Percentiles rank a stretch among this genome's conserved stretches.
These are phyloP conservation scores for Microtus ochrogaster DNA, from an alignment of 2,113 vertebrate species.

Conservation along the genomic window DNA sequence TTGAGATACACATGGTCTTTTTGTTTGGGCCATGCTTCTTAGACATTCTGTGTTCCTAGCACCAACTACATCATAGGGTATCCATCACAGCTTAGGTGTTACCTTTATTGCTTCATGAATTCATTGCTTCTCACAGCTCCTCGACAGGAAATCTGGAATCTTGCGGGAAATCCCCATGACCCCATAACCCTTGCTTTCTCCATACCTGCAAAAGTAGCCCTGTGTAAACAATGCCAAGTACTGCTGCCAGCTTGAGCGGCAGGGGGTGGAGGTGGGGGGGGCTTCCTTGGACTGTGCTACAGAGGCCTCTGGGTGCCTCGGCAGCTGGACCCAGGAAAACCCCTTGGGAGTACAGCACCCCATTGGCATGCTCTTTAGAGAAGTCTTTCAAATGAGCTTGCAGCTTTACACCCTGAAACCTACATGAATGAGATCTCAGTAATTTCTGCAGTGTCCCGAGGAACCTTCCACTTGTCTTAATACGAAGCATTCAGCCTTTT, in stretches of 20 bases:
- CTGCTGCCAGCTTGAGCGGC: not conserved
- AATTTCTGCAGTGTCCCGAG: not conserved
- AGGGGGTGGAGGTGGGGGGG: too few species aligned
- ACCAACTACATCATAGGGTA: too few species aligned
- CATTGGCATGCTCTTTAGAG: not conserved
- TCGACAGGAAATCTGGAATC: not conserved
- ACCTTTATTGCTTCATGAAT: too few species aligned
- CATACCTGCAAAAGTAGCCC: not conserved
- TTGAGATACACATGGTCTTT: rapidly evolving
- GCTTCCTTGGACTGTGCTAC: not conserved
- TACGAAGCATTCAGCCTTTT: not conserved
- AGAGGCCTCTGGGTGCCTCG: not conserved
- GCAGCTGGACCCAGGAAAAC: not conserved
- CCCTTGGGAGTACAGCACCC: not conserved
- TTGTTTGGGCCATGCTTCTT: not conserved
- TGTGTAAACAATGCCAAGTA: not conserved
- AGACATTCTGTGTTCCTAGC: not conserved
- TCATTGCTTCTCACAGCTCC: not conserved
- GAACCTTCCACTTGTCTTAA: not conserved
- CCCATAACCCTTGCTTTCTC: not conserved
- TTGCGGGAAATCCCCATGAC: not conserved
- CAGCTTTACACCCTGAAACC: not conserved
- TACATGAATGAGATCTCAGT: not conserved
- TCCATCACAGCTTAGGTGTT: not conserved
- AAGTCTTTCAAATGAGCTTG: not conserved